Evolutionary conservation across 2,888 invertebrate species (phyloP).

Genomic region (Andrena hattorfiana): DNA sequence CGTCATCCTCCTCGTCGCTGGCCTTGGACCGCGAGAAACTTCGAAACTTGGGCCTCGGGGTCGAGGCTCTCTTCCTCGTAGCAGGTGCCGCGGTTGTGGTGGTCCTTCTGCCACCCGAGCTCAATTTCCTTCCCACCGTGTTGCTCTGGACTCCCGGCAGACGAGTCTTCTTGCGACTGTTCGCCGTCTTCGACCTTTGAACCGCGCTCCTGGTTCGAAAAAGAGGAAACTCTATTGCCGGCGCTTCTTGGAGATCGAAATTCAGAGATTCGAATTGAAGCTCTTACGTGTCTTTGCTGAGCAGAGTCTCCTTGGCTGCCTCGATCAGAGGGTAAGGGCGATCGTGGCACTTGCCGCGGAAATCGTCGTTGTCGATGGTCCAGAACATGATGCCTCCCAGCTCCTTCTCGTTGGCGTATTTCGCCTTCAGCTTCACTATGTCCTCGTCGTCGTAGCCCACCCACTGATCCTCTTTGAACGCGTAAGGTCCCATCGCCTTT

Average conservation of each 20-base stretch:
- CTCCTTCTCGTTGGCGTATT: constrained; percentile 93
- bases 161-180: constrained; percentile 68
- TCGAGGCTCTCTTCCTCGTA: constrained; percentile 62
- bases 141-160: constrained; percentile 64
- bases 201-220: constrained; percentile 44
- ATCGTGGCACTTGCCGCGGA: constrained; percentile 94
- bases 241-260: not conserved
- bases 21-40: constrained; percentile 53
- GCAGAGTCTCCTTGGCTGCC: constrained; percentile 94
- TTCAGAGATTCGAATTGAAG: not conserved
- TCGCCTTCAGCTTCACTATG: constrained; percentile 93
- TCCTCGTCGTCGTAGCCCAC: constrained; percentile 96
- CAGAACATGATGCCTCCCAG: constrained; percentile 97
- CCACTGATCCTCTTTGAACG: constrained; percentile 95
- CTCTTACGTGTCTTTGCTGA: constrained; percentile 88
- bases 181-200: constrained; percentile 64
- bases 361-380: constrained; percentile 98
- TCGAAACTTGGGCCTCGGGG: constrained; percentile 68
- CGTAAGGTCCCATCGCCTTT: constrained; percentile 95
- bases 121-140: constrained; percentile 15
- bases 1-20: constrained; percentile 61
- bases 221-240: not conserved
- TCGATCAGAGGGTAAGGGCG: constrained; percentile 96
- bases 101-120: constrained; percentile 62
- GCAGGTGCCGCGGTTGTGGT: constrained; percentile 67